A percentile compares a stretch with the other conserved stretches of the same genome.
Evolutionary conservation across 2,113 vertebrate species (phyloP).

Genomic region (Xyliphius kryptos): DNA sequence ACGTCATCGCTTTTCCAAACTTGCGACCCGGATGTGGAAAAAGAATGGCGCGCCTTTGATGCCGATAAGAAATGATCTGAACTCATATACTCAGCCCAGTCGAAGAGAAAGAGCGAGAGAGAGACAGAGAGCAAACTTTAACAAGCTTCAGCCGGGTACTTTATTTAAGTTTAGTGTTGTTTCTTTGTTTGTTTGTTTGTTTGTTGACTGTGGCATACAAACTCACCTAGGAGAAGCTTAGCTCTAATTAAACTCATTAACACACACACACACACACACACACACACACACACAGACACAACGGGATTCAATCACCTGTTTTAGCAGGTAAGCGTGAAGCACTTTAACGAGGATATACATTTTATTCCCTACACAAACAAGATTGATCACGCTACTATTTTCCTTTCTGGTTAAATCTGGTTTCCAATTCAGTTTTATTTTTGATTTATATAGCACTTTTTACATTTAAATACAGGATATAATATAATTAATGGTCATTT

Average conservation of each 20-base stretch:
- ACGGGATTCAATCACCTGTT: slow-evolving; percentile 1
- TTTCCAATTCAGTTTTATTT: no score
- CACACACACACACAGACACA: no score
- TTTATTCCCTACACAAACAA: neutral
- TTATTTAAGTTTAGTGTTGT: slow-evolving; percentile 6
- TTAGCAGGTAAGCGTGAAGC: slow-evolving; percentile 4
- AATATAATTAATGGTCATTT: no score
- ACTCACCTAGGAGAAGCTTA: neutral
- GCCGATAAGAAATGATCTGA: neutral
- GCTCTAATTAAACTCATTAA: slow-evolving; percentile 4
- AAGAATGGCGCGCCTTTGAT: neutral
- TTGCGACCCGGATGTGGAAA: neutral
- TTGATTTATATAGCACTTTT: no score
- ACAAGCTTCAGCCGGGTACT: neutral
- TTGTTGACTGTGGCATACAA: neutral
- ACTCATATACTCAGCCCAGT: neutral
- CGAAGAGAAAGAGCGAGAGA: no score
- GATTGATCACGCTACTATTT: no score
- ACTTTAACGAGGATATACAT: neutral
- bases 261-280: neutral
- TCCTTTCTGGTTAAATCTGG: no score
- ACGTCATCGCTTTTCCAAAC: neutral
- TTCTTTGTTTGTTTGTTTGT: no score
- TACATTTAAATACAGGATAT: no score
- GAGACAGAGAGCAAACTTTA: neutral